Conservation (phyloP, 2,888 invertebrate genomes). For the Unio pictorum region DNA sequence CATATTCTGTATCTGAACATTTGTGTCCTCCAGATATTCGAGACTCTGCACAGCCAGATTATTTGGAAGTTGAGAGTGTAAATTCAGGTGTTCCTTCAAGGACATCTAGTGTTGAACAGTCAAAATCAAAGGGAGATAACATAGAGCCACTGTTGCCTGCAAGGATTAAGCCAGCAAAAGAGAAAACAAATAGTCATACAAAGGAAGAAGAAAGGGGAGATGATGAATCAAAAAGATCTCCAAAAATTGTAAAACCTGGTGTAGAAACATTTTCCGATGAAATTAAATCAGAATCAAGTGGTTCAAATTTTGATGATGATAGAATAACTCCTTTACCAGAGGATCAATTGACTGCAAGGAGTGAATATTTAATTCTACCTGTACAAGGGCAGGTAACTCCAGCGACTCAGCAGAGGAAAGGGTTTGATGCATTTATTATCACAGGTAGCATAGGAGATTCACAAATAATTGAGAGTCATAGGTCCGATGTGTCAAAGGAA, state of each 20-base stretch:
- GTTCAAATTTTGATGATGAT: constrained; percentile 28
- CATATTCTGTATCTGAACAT: constrained; percentile 14
- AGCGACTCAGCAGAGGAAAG: background rate
- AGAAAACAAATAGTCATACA: constrained; percentile 78
- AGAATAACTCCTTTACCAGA: constrained; percentile 42
- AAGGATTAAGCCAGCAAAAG: constrained; percentile 77
- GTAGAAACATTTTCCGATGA: no score
- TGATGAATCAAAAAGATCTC: constrained; percentile 24
- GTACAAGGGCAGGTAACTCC: no score
- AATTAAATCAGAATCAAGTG: constrained; percentile 8
- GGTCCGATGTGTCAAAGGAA: constrained; percentile 27
- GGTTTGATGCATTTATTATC: constrained; percentile 34
- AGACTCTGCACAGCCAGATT: constrained; percentile 43
- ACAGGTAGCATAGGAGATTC: constrained; percentile 25
- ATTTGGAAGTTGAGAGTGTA: constrained; percentile 54
- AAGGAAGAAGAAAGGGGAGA: constrained; percentile 81
- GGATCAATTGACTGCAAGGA: constrained; percentile 24
- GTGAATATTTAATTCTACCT: constrained; percentile 5
- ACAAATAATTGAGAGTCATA: constrained; percentile 13
- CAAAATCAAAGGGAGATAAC: constrained; percentile 8
- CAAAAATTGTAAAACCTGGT: background rate
- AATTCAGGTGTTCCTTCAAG: constrained; percentile 31
- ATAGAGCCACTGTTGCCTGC: constrained; percentile 77
- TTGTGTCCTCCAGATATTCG: constrained; percentile 21
- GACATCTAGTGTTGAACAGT: constrained; percentile 12